phyloP scores from a whole-genome alignment of 1,140 invertebrate genomes.

The Drosophila tsacasi region DNA sequence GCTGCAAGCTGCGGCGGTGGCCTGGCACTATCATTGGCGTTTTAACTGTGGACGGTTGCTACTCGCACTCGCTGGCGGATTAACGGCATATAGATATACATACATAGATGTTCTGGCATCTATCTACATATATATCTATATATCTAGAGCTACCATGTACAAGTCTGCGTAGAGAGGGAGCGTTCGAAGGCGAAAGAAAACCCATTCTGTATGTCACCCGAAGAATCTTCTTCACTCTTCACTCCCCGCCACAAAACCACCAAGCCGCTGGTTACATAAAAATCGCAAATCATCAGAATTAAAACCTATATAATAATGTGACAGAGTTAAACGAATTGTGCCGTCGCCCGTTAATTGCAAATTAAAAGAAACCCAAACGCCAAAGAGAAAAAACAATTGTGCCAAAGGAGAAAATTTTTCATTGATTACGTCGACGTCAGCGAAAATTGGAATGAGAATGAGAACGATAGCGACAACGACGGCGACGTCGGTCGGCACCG shows the following conservation, averaged over 20 bases:
- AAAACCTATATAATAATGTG: slow-evolving; percentile 16
- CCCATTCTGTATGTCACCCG: slow-evolving; percentile 67
- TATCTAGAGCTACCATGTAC: slow-evolving; percentile 59
- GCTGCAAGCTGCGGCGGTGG: slow-evolving; percentile 50
- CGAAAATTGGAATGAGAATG: slow-evolving; percentile 31
- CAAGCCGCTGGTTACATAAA: slow-evolving; percentile 73
- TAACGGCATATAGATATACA: slow-evolving; percentile 73
- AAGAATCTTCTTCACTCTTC: slow-evolving; percentile 1
- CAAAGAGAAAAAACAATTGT: slow-evolving; percentile 1
- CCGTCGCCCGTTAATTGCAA: slow-evolving; percentile 11
- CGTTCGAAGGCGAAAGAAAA: slow-evolving; percentile 54
- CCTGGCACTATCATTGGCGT: slow-evolving; percentile 84
- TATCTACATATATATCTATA: slow-evolving; percentile 46
- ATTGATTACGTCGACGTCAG: slow-evolving; percentile 43
- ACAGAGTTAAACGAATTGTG: slow-evolving; percentile 18
- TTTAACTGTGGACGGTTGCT: slow-evolving; percentile 85
- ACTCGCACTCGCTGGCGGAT: slow-evolving; percentile 80
- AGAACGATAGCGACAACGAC: slow-evolving; percentile 6
- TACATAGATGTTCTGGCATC: slow-evolving; percentile 46
- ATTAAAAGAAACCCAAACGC: not conserved
- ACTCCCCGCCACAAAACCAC: not conserved
- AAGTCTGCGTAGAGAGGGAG: slow-evolving; percentile 61
- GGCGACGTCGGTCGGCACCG: slow-evolving; percentile 29
- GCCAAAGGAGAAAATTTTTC: slow-evolving; percentile 22
- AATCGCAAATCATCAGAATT: slow-evolving; percentile 44